These are phyloP conservation scores for Metridium senile DNA, from an alignment of 92 coral and sea anemone species.

Conservation along the genomic window DNA sequence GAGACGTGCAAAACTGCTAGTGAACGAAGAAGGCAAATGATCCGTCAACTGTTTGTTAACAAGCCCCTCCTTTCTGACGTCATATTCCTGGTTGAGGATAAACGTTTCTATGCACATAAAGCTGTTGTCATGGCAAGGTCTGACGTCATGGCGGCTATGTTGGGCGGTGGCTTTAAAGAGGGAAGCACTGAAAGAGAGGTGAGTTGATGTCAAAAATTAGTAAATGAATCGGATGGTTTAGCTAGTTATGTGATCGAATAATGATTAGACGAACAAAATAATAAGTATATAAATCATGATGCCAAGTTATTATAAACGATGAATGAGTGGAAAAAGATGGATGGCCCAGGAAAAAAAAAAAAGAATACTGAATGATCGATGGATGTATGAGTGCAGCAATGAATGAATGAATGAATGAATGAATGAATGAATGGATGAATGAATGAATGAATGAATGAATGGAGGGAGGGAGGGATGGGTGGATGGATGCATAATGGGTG, in stretches of 20 bases:
- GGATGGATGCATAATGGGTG: neutral
- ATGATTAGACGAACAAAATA: too few relatives aligned
- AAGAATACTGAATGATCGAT: too few relatives aligned
- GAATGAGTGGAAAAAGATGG: too few relatives aligned
- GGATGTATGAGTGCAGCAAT: neutral
- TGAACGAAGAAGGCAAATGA: conserved; percentile 42
- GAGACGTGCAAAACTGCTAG: conserved; percentile 20
- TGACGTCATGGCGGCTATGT: conserved; percentile 94
- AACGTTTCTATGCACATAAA: conserved; percentile 71
- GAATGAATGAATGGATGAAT: neutral
- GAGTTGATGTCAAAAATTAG: neutral
- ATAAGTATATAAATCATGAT: too few relatives aligned
- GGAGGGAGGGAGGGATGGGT: neutral
- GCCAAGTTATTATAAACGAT: too few relatives aligned
- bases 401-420: neutral
- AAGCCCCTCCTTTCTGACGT: conserved; percentile 85
- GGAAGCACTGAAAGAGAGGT: conserved; percentile 31
- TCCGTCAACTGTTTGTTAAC: conserved; percentile 66
- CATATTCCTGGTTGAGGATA: conserved; percentile 62
- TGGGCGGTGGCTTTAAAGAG: conserved; percentile 87
- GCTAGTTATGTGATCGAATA: too few relatives aligned
- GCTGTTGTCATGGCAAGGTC: conserved; percentile 84
- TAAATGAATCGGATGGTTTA: neutral
- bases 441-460: neutral
- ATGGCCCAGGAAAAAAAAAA: too few relatives aligned